Conservation (phyloP, 30 jellyfish, hydroid and myxozoan species). For the Aurelia coerulea region DNA sequence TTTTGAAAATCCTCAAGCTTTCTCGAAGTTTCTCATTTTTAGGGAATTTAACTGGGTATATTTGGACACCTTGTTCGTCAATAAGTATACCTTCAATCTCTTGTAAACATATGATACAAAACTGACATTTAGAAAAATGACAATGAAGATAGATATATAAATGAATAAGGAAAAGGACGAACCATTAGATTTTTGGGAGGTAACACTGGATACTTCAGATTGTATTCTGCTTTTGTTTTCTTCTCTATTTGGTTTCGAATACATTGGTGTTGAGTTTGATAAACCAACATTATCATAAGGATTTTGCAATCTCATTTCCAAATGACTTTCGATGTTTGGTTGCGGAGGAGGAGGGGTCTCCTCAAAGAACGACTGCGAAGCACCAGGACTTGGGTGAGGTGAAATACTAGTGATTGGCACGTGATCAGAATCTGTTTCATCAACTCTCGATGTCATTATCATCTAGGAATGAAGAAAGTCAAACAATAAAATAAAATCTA, state of each 20-base stretch:
- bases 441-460: slow-evolving; percentile 47
- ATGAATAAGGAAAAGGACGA: background rate
- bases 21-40: too few relatives aligned
- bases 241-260: slow-evolving; percentile 32
- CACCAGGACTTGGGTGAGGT: slow-evolving; percentile 86
- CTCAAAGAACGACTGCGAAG: slow-evolving; percentile 28
- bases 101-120: too few relatives aligned
- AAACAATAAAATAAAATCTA: too few relatives aligned
- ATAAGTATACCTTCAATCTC: too few relatives aligned
- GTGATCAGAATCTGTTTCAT: slow-evolving; percentile 78
- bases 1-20: too few relatives aligned
- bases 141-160: background rate
- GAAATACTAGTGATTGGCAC: slow-evolving; percentile 64
- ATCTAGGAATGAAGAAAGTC: slow-evolving; percentile 5
- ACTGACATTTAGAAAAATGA: background rate
- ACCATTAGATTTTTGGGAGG: slow-evolving; percentile 43
- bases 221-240: slow-evolving; percentile 10
- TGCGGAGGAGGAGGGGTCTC: slow-evolving; percentile 26
- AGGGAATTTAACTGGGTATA: too few relatives aligned
- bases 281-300: slow-evolving; percentile 63
- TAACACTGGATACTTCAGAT: slow-evolving; percentile 18
- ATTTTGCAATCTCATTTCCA: slow-evolving; percentile 46
- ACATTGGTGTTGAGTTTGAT: slow-evolving; percentile 16
- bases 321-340: background rate
- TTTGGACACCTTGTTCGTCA: too few relatives aligned